Conservation (phyloP, 2,113 vertebrate genomes). For the Balaeniceps rex region DNA sequence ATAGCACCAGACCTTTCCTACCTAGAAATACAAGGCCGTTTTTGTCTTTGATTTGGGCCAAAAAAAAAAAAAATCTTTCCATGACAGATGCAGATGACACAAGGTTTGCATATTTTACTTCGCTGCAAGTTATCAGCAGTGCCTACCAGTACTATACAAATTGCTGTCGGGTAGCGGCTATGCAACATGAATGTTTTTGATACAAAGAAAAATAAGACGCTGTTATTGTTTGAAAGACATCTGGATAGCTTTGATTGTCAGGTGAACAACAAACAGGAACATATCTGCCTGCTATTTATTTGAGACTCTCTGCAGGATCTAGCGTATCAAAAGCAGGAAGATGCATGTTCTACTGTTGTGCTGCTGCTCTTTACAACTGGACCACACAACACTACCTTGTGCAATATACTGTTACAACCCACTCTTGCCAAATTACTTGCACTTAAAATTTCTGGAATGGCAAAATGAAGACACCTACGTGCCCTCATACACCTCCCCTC, state of each 20-base stretch:
- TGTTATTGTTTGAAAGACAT: neutral
- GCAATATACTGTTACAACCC: neutral
- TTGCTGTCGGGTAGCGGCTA: too few species aligned
- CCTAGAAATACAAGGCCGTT: neutral
- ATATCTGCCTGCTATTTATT: neutral
- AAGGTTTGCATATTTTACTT: neutral
- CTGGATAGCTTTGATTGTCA: neutral
- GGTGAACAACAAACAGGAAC: neutral
- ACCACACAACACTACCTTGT: neutral
- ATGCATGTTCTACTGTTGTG: accelerated
- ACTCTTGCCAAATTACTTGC: too few species aligned
- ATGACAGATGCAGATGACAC: neutral
- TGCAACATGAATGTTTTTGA: neutral
- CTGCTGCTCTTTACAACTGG: neutral
- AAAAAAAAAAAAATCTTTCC: neutral
- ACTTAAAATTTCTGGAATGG: neutral
- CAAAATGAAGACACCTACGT: neutral
- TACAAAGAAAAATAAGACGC: neutral
- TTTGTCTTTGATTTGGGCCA: neutral
- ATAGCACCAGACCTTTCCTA: neutral
- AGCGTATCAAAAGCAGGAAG: neutral
- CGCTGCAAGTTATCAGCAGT: neutral
- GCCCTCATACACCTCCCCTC: neutral
- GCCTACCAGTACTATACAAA: neutral
- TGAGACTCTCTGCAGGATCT: neutral